A percentile compares a stretch with the other conserved stretches of the same genome.
These are phyloP conservation scores for Pogonocichla stellata DNA, from an alignment of 2,113 vertebrate species.

Conservation along the genomic window DNA sequence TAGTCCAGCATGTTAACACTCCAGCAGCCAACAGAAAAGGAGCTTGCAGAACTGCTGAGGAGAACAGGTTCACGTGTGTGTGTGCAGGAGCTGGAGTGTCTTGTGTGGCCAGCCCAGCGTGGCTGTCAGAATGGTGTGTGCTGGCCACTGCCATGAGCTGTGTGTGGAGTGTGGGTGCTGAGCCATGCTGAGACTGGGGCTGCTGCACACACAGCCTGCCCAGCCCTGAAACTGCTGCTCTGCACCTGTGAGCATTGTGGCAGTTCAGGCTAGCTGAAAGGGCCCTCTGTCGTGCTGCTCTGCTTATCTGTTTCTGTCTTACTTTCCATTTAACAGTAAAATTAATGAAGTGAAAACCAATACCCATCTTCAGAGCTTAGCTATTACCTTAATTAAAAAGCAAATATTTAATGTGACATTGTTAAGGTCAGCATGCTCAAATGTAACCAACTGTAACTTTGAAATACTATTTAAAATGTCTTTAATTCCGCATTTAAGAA, in stretches of 20 bases:
- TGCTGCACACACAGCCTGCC: neutral
- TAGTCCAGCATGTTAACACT: neutral
- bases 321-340: slow-evolving; percentile 4
- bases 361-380: neutral
- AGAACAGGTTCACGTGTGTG: neutral
- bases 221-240: neutral
- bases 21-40: neutral
- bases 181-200: accelerated
- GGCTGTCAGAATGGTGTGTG: neutral
- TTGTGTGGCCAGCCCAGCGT: accelerated
- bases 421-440: neutral
- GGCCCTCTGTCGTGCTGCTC: neutral
- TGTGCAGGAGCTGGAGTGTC: neutral
- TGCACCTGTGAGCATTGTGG: neutral
- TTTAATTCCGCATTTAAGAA: neutral
- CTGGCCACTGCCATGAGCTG: accelerated
- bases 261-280: neutral
- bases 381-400: slow-evolving; percentile 36
- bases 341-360: neutral
- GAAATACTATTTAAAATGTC: neutral
- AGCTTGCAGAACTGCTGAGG: neutral
- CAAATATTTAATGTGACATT: slow-evolving; percentile 9
- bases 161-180: neutral
- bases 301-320: neutral
- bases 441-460: slow-evolving; percentile 26